Conservation (phyloP, 2,797 vertebrate genomes). For the Semaprochilodus insignis region DNA sequence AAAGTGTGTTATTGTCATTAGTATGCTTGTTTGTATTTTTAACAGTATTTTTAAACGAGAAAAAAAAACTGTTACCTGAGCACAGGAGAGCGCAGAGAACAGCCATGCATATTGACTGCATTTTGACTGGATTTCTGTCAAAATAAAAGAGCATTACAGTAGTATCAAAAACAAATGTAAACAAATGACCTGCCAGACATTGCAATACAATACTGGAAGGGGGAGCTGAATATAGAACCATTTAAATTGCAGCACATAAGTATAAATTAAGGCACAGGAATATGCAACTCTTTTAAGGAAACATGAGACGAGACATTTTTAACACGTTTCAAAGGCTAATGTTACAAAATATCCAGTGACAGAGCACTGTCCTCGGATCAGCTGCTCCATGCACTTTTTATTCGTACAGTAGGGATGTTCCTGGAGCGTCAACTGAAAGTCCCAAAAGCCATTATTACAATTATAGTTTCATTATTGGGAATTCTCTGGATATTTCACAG, state of each 20-base stretch:
- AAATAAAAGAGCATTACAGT: slow-evolving; percentile 38
- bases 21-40: neutral
- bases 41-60: slow-evolving; percentile 51
- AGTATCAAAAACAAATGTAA: slow-evolving; percentile 27
- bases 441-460: neutral
- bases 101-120: slow-evolving; percentile 68
- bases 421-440: neutral
- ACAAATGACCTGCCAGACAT: neutral
- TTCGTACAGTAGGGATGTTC: neutral
- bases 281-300: neutral
- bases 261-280: neutral
- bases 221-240: no score
- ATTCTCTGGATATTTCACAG: no score
- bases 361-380: neutral
- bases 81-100: slow-evolving; percentile 70
- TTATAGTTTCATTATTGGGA: no score
- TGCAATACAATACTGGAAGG: no score
- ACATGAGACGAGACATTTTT: neutral
- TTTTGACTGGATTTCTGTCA: slow-evolving; percentile 65
- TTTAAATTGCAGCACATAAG: neutral
- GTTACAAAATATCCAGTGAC: neutral
- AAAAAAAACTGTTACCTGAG: slow-evolving; percentile 66
- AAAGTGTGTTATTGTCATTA: no score
- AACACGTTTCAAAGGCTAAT: neutral
- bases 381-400: neutral